Conservation (phyloP, 2,113 vertebrate genomes). For the Garra rufa region DNA sequence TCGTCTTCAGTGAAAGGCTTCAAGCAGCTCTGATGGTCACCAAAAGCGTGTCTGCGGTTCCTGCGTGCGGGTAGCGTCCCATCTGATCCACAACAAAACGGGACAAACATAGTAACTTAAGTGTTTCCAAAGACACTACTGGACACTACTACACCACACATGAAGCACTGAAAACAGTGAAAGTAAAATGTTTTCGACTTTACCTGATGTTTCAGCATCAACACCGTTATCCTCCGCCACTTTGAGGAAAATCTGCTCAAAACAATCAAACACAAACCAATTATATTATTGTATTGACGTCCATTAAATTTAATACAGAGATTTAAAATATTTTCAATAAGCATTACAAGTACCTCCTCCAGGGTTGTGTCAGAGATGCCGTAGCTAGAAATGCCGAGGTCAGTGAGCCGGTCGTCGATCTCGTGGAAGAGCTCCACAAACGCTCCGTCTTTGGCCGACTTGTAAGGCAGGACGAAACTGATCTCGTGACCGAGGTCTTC, state of each 20-base stretch:
- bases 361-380: slow-evolving; percentile 97
- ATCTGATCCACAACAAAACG: slow-evolving; percentile 72
- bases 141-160: no score
- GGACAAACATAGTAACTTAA: not conserved
- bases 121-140: not conserved
- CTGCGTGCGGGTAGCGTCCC: slow-evolving; percentile 89
- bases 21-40: slow-evolving; percentile 96
- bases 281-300: no score
- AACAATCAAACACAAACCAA: not conserved
- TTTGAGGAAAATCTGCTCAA: slow-evolving; percentile 93
- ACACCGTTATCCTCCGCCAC: slow-evolving; percentile 95
- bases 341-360: slow-evolving; percentile 87
- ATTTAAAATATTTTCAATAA: not conserved
- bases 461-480: slow-evolving; percentile 91
- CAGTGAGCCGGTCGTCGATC: slow-evolving; percentile 92
- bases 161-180: not conserved
- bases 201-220: slow-evolving; percentile 93
- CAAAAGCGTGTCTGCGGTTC: slow-evolving; percentile 87
- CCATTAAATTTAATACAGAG: no score
- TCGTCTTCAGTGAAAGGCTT: slow-evolving; percentile 95
- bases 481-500: slow-evolving; percentile 96
- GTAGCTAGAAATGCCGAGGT: slow-evolving; percentile 96
- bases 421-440: slow-evolving; percentile 98
- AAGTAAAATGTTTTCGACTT: slow-evolving; percentile 15
- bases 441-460: slow-evolving; percentile 93